Percentiles rank a stretch among this genome's conserved stretches.
Evolutionary conservation across 2,888 invertebrate species (phyloP).

Genomic region (Podotricha telesiphe): DNA sequence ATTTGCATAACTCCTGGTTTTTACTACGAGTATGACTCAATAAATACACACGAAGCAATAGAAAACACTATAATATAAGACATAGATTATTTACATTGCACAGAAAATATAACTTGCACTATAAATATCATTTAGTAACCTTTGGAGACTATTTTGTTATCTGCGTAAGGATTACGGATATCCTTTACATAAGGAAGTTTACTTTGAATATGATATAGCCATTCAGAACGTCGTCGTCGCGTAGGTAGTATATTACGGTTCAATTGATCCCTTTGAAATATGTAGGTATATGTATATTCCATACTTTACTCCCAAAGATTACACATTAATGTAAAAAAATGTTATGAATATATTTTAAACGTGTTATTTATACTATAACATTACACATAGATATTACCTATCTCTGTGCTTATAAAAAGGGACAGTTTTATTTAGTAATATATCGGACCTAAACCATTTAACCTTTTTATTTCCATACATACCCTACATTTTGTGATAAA

Average conservation of each 20-base stretch:
- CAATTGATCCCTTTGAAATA: conserved; percentile 12
- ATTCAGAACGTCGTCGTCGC: not conserved
- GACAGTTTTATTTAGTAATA: not conserved
- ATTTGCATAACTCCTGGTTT: too few relatives aligned
- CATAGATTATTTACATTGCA: not conserved
- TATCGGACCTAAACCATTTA: not conserved
- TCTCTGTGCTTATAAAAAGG: not conserved
- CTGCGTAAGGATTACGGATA: conserved; percentile 12
- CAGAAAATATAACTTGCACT: not conserved
- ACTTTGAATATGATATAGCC: conserved; percentile 18
- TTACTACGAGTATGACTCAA: too few relatives aligned
- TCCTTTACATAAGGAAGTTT: conserved; percentile 19
- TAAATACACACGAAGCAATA: not conserved
- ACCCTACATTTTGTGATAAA: not conserved
- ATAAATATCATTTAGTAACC: not conserved
- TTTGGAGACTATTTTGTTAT: not conserved
- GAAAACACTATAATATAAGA: not conserved
- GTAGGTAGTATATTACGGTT: not conserved
- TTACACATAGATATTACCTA: too few relatives aligned
- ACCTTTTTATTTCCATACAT: not conserved
- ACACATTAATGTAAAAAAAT: not conserved
- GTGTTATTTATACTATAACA: too few relatives aligned
- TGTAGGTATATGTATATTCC: not conserved
- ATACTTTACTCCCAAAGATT: not conserved
- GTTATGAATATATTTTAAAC: too few relatives aligned